Base-by-base conservation (phyloP, 2,113 vertebrate species). In the Axis porcinus region DNA sequence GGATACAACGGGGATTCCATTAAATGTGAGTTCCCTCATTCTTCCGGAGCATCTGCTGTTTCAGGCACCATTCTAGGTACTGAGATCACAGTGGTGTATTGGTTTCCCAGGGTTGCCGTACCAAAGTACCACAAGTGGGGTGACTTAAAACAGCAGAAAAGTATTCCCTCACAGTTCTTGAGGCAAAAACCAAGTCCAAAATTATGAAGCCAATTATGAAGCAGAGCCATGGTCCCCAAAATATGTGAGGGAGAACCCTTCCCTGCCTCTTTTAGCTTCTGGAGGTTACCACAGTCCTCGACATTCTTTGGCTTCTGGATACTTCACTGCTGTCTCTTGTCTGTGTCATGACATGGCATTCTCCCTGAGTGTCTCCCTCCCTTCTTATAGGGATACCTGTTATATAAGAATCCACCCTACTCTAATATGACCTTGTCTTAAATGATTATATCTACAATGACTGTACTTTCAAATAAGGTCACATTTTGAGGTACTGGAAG, bases 271-370 rank as follows among this genome's bases (percentile, higher is more conserved):
- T 64, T 45, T 36, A n/a, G 28, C 60, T 64, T 86, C 82, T 12
- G 3, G 40, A 4, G 4, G 62, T n/a, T 7, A 43, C 11, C 0
- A 0, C 17, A 47, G 10, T 70, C 58, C 12, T 70, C 0, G 7
- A 30, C 33, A 43, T 60, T 6, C 15, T 19, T 21, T 40, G 86
- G 15, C 54, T 47, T 58, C 1, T 5, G 52, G 33, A 25, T 15
- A 6, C 6, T 1, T 62, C 43, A 7, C 36, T 30, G 15, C 9
- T 23, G 0, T 43, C 17, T 25, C 70, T 45, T 55, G 14, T 28
- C 36, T 92, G 84, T 45, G 47, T 86, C 30, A 13, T 89, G 40
- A 70, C 57, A 40, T 4, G 79, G 9, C 43, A 47, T 54, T 62
- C 11, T 50, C 43, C n/a, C 54, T 55, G 4, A 8, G 9, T 40